Evolutionary conservation across 2,797 vertebrate species (phyloP).

Genomic region (Pelobates cultripes): DNA sequence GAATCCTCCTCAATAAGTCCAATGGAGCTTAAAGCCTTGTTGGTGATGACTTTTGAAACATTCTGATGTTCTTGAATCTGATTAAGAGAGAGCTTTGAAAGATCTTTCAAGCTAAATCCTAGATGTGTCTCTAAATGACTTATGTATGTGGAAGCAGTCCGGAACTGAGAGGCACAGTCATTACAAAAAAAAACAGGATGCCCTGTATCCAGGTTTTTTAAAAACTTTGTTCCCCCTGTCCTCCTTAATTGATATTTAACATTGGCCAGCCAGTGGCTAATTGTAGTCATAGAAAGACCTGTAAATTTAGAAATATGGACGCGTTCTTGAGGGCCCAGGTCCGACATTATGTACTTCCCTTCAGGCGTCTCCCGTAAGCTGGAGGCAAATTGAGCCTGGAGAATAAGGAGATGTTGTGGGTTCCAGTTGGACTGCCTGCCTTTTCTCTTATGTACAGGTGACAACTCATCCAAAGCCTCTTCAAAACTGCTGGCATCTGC

Average conservation of each 20-base stretch:
- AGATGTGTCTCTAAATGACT: constrained; percentile 96
- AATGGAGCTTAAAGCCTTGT: constrained; percentile 84
- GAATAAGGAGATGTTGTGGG: constrained; percentile 95
- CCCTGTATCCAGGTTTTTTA: constrained; percentile 97
- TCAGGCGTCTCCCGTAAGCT: constrained; percentile 92
- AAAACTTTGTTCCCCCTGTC: constrained; percentile 98
- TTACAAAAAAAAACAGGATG: constrained; percentile 98
- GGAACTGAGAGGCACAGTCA: constrained; percentile 98
- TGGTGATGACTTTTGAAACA: constrained; percentile 85
- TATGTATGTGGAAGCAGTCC: constrained; percentile 95
- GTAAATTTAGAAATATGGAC: constrained; percentile 99
- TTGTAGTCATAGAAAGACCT: constrained; percentile 98
- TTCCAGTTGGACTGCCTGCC: constrained; percentile 98
- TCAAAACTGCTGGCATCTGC: constrained; percentile 91
- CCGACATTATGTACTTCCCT: constrained; percentile 91
- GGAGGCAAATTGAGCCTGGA: constrained; percentile 96
- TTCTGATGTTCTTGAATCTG: constrained; percentile 92
- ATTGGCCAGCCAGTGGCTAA: constrained; percentile 99
- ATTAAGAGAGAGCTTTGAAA: constrained; percentile 92
- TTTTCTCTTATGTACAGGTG: constrained; percentile 93
- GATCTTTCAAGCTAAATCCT: constrained; percentile 96
- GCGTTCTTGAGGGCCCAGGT: constrained; percentile 95
- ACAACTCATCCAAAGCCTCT: constrained; percentile 91
- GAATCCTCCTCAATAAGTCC: constrained; percentile 87
- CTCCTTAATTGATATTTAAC: constrained; percentile 98